These are phyloP conservation scores for Nudaria mundana DNA, from an alignment of 2,888 invertebrate species.

Conservation along the genomic window DNA sequence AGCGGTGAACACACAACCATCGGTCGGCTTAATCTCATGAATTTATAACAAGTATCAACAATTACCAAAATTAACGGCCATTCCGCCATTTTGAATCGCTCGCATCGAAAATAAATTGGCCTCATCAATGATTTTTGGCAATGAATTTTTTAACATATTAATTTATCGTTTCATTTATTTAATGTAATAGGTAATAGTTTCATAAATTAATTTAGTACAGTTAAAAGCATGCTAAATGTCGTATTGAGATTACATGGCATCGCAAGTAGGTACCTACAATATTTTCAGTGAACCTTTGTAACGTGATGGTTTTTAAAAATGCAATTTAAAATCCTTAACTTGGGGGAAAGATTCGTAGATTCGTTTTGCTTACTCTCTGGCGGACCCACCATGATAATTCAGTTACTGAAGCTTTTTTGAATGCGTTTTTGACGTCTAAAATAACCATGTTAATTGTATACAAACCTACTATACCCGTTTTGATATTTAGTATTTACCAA, in stretches of 20 bases:
- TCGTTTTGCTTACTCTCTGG: too few relatives aligned
- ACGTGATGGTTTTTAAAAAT: too few relatives aligned
- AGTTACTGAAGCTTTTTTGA: too few relatives aligned
- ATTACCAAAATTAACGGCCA: constrained; percentile 61
- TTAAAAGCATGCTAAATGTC: constrained; percentile 15
- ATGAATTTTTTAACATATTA: constrained; percentile 75
- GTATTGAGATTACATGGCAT: not conserved
- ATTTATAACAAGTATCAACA: constrained; percentile 65
- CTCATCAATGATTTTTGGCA: constrained; percentile 44
- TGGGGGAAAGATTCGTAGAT: too few relatives aligned
- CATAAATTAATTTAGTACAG: constrained; percentile 29
- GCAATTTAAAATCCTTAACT: too few relatives aligned
- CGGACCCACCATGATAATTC: too few relatives aligned
- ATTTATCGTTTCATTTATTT: constrained; percentile 71
- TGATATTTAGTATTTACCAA: too few relatives aligned
- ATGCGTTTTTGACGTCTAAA: too few relatives aligned
- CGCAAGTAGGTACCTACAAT: not conserved
- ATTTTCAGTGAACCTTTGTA: too few relatives aligned
- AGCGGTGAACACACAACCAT: constrained; percentile 23
- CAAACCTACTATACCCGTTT: too few relatives aligned
- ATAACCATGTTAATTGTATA: too few relatives aligned
- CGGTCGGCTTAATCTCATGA: constrained; percentile 52
- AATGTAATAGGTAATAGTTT: constrained; percentile 64
- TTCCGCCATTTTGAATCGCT: constrained; percentile 50
- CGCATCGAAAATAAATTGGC: constrained; percentile 46